A percentile compares a stretch with the other conserved stretches of the same genome.
phyloP scores from a whole-genome alignment of 2,888 invertebrate species.

The Lasioglossum calceatum region DNA sequence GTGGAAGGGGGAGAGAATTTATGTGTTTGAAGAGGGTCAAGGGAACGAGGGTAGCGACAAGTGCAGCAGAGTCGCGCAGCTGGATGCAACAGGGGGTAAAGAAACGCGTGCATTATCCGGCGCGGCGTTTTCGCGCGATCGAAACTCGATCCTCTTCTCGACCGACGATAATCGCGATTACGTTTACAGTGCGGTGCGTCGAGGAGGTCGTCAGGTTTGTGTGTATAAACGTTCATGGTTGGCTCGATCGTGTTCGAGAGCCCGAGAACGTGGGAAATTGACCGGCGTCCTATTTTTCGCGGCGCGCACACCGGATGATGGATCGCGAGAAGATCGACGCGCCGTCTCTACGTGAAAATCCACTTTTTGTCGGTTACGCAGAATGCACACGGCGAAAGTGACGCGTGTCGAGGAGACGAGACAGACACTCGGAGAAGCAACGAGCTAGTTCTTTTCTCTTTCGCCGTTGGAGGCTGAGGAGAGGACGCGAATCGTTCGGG shows the following conservation, averaged over 20 bases:
- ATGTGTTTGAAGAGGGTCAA: conserved; percentile 82
- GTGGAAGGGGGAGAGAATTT: conserved; percentile 72
- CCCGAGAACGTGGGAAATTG: neutral
- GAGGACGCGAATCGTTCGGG: neutral
- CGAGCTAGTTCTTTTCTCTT: conserved; percentile 47
- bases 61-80: conserved; percentile 76
- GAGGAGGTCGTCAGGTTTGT: neutral
- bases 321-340: conserved; percentile 68
- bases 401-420: conserved; percentile 68
- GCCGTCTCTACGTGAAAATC: conserved; percentile 73
- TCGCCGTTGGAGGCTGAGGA: conserved; percentile 43
- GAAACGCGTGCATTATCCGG: conserved; percentile 45
- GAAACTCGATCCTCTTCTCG: neutral
- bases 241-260: neutral
- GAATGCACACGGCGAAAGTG: conserved; percentile 80
- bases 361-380: conserved; percentile 74
- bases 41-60: conserved; percentile 80
- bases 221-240: neutral
- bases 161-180: neutral
- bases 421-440: conserved; percentile 24
- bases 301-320: conserved; percentile 34
- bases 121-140: conserved; percentile 36
- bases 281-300: neutral
- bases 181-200: neutral
- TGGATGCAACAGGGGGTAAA: conserved; percentile 72